phyloP scores from a whole-genome alignment of 2,888 invertebrate genomes.

The Brachyopa scutellaris region DNA sequence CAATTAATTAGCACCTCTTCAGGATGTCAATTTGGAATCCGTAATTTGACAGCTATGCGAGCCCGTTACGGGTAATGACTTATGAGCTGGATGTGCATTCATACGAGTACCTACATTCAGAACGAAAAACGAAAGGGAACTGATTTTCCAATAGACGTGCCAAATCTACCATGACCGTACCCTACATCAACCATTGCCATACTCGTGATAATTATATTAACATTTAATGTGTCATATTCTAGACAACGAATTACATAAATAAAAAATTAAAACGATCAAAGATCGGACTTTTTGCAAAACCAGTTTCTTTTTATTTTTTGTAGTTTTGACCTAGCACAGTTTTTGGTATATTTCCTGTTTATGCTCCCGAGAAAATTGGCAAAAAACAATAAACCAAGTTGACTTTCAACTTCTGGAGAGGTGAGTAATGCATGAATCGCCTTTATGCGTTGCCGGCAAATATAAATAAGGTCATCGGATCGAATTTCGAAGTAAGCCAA shows the following conservation, averaged over 20 bases:
- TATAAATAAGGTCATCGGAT: constrained; percentile 2
- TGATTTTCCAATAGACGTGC: neutral
- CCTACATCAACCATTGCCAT: neutral
- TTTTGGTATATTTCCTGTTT: constrained; percentile 1
- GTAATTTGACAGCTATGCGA: too few species aligned
- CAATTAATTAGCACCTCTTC: too few species aligned
- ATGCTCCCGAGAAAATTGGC: neutral
- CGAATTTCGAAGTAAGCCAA: neutral
- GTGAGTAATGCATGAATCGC: constrained; percentile 17
- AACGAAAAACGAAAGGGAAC: neutral
- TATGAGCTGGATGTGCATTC: too few species aligned
- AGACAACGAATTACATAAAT: neutral
- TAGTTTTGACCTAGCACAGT: constrained; percentile 5
- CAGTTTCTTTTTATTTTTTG: neutral
- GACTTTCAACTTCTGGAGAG: neutral
- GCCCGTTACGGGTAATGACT: too few species aligned
- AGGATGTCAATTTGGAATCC: too few species aligned
- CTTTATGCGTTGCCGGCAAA: too few species aligned
- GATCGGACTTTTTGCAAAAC: constrained; percentile 5
- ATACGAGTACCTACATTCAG: too few species aligned
- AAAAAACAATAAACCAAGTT: neutral
- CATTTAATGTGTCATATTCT: neutral
- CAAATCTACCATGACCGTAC: neutral
- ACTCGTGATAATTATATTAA: constrained; percentile 15
- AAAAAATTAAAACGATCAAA: neutral